A percentile compares a stretch with the other conserved stretches of the same genome.
These are phyloP conservation scores for Esox lucius DNA, from an alignment of 2,797 vertebrate genomes.

Conservation along the genomic window DNA sequence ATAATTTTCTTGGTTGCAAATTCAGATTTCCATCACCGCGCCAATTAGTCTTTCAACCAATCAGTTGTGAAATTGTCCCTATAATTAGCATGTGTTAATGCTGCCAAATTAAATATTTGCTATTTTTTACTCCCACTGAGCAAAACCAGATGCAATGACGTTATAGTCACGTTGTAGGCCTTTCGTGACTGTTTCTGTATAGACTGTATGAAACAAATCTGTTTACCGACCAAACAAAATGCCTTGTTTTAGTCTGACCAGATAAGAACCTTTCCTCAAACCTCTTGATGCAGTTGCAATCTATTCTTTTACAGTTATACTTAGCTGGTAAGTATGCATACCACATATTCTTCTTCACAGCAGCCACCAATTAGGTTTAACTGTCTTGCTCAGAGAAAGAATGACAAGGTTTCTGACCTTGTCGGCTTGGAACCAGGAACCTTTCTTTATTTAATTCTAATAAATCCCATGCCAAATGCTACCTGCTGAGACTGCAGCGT, in stretches of 20 bases:
- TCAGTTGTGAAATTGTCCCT: too few species aligned
- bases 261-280: not conserved
- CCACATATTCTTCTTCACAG: too few species aligned
- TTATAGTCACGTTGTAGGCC: not conserved
- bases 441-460: not conserved
- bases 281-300: not conserved
- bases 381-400: too few species aligned
- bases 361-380: too few species aligned
- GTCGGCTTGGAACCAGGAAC: too few species aligned
- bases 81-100: too few species aligned
- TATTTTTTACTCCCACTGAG: not conserved
- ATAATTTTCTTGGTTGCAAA: too few species aligned
- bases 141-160: not conserved
- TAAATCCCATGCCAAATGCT: not conserved
- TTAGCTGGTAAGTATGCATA: too few species aligned
- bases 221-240: not conserved
- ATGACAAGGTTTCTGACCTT: too few species aligned
- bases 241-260: not conserved
- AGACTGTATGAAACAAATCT: not conserved
- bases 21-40: too few species aligned
- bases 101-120: not conserved
- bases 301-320: not conserved
- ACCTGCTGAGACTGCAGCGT: not conserved
- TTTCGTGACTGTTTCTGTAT: too few species aligned
- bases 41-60: too few species aligned